Conservation (phyloP, 2,797 vertebrate species). For the Sylvia borin region DNA sequence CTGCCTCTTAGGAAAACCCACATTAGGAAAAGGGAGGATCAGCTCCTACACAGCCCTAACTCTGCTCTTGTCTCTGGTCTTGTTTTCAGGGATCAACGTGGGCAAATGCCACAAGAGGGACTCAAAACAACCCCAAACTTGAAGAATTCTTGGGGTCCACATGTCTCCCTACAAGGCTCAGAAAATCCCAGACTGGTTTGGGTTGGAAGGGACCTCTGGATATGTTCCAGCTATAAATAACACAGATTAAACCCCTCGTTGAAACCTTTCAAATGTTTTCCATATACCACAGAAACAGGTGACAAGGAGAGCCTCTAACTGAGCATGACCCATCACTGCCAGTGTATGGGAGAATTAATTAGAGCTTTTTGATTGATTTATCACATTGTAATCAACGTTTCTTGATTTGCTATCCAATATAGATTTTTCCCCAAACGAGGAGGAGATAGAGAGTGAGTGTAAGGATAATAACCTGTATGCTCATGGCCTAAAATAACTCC, state of each 20-base stretch:
- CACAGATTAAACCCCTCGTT: background rate
- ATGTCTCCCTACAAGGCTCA: background rate
- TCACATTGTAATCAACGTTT: constrained; percentile 38
- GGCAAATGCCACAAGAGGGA: background rate
- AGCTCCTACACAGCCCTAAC: background rate
- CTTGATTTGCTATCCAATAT: constrained; percentile 5
- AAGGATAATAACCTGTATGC: background rate
- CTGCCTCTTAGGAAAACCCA: background rate
- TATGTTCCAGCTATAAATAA: background rate
- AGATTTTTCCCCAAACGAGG: background rate
- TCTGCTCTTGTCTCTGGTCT: background rate
- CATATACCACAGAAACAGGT: background rate
- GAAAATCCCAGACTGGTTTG: background rate
- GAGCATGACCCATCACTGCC: constrained; percentile 23
- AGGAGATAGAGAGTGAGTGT: background rate
- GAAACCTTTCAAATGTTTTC: background rate
- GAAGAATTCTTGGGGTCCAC: background rate
- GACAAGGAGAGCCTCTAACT: background rate
- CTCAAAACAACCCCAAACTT: background rate
- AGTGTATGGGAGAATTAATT: constrained; percentile 19
- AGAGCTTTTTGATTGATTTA: constrained; percentile 48
- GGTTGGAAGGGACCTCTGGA: background rate
- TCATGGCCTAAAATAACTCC: background rate
- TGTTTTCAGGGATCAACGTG: background rate
- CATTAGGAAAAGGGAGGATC: background rate